Evolutionary conservation across 2,113 vertebrate genomes (phyloP), one percentile per base, ranked within the genome.

Genomic region (Hippoglossus stenolepis): DNA sequence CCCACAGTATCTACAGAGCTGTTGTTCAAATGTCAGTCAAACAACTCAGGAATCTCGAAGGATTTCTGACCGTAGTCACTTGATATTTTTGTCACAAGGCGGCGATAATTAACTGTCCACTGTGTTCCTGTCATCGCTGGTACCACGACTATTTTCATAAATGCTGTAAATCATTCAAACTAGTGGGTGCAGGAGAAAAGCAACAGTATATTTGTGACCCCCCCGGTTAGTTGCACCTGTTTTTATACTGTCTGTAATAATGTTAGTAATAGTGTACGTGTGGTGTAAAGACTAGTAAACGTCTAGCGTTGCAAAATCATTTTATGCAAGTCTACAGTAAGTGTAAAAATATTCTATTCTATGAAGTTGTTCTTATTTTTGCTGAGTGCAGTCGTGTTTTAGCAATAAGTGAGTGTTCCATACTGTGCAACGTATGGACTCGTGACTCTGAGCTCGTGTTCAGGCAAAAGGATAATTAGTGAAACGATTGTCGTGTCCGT

Each of bases 351-450:
- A 65, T 83, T 75, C 60, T 91, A 84, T 83, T 85, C 68, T 85
- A 85, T 82, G 61, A 88, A 84, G 73, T 85, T 74, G 67, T 80
- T 84, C 58, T 90, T 83, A 73, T 88, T 91, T 28, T 90, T 75
- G 84, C 85, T 78, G 73, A 60, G 90, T 87, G 79, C 82, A 58
- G 87, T 91, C 81, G 53, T 68, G 91, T 91, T 90, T 91, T 88
- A 92, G 92, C 91, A 93, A 93, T 93, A 92, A 91, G 70, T 87
- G 70, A 91, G 70, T 87, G 70, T 85, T 69, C 76, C 85, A 82
- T 85, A 81, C 86, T 17, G 65, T 86, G 83, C 69, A 49, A 76
- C 5, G 77, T 86, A 68, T 70, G 85, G 87, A 85, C 75, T 43
- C 70, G 58, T 67, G 71, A 85, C 60, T 35, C 73, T 83, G 21